Conservation (phyloP, 2,888 invertebrate species). For the Napeogenes inachia region DNA sequence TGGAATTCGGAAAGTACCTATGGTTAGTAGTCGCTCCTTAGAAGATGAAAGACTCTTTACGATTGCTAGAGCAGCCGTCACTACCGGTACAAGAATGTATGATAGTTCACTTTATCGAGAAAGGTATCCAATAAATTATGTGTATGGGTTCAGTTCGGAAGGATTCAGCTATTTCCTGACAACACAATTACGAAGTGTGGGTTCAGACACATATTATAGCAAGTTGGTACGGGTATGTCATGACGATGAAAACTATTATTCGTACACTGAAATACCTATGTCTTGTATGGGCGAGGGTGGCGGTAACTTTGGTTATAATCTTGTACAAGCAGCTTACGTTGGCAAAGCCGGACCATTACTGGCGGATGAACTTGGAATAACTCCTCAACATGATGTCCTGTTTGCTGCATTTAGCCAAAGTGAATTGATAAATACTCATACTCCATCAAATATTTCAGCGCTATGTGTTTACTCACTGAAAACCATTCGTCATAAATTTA, state of each 20-base stretch:
- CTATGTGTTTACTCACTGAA: slow-evolving; percentile 96
- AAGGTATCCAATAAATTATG: slow-evolving; percentile 95
- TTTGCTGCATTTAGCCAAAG: slow-evolving; percentile 97
- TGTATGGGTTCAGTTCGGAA: slow-evolving; percentile 96
- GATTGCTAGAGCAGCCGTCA: slow-evolving; percentile 93
- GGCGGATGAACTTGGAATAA: slow-evolving; percentile 92
- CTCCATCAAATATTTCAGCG: slow-evolving; percentile 84
- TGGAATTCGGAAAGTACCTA: slow-evolving; percentile 95
- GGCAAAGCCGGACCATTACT: slow-evolving; percentile 96
- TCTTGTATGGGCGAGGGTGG: slow-evolving; percentile 90
- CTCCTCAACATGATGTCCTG: slow-evolving; percentile 95
- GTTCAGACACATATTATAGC: slow-evolving; percentile 89
- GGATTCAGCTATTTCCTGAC: slow-evolving; percentile 98
- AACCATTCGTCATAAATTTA: slow-evolving; percentile 93
- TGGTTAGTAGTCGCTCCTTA: slow-evolving; percentile 93
- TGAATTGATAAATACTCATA: slow-evolving; percentile 82
- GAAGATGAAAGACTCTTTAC: slow-evolving; percentile 92
- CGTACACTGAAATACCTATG: slow-evolving; percentile 98
- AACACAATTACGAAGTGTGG: slow-evolving; percentile 91
- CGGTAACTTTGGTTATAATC: slow-evolving; percentile 87
- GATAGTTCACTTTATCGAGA: slow-evolving; percentile 94
- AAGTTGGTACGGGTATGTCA: slow-evolving; percentile 97
- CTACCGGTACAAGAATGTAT: slow-evolving; percentile 93
- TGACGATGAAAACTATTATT: slow-evolving; percentile 96
- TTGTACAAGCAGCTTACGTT: slow-evolving; percentile 95